Percentiles rank a stretch among this genome's conserved stretches.
Evolutionary conservation across 2,888 invertebrate species (phyloP).

Genomic region (Cyrtodaria siliqua): DNA sequence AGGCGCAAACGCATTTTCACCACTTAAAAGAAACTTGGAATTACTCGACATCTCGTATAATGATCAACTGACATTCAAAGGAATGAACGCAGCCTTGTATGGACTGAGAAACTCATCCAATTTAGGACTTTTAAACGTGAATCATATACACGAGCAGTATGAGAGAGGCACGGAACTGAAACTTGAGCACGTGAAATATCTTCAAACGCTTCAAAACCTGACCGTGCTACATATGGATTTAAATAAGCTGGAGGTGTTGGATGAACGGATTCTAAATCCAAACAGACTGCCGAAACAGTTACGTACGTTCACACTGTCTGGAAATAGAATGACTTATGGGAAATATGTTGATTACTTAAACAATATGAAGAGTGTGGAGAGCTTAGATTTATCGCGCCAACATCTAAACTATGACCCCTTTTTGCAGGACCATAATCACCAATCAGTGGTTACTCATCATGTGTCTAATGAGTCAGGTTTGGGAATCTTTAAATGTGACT

Average conservation of each 20-base stretch:
- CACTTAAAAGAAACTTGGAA: constrained; percentile 16
- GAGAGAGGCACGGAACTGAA: constrained; percentile 31
- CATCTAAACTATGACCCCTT: constrained; percentile 52
- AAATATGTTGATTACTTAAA: constrained; percentile 16
- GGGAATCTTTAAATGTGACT: no score
- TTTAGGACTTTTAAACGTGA: constrained; percentile 25
- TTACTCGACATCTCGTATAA: constrained; percentile 52
- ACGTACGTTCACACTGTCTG: constrained; percentile 24
- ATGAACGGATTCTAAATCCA: constrained; percentile 22
- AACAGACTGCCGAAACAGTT: constrained; percentile 14
- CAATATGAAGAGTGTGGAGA: constrained; percentile 1
- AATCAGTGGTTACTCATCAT: background rate
- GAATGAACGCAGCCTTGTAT: constrained; percentile 44
- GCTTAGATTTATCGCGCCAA: constrained; percentile 54
- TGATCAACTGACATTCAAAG: constrained; percentile 33
- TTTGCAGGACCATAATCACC: constrained; percentile 9
- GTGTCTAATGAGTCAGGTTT: no score
- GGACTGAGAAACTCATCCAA: constrained; percentile 34
- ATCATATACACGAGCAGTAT: constrained; percentile 25
- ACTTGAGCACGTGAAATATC: constrained; percentile 15
- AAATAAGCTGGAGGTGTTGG: constrained; percentile 57
- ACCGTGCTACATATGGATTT: constrained; percentile 41
- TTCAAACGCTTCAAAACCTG: constrained; percentile 34
- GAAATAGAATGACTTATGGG: constrained; percentile 45
- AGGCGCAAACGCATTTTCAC: constrained; percentile 18